phyloP scores from a whole-genome alignment of 1,140 invertebrate species.

The Centruroides vittatus region DNA sequence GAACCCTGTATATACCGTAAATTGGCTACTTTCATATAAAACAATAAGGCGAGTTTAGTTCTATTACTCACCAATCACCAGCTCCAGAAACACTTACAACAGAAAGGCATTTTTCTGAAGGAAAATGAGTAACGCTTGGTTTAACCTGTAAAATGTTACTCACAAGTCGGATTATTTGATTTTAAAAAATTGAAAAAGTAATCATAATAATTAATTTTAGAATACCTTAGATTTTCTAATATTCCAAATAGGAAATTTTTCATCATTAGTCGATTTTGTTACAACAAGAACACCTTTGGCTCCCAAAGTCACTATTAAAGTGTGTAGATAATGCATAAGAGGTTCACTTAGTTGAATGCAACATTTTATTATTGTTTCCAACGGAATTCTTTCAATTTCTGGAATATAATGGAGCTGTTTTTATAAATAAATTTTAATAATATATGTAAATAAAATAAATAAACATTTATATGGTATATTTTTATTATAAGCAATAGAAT shows the following conservation, averaged over 20 bases:
- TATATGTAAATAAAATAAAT: too few relatives aligned
- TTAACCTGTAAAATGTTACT: not conserved
- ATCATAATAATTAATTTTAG: not conserved
- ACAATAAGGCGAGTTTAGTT: too few relatives aligned
- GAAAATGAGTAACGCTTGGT: constrained; percentile 2
- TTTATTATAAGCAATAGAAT: too few relatives aligned
- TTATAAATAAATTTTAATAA: too few relatives aligned
- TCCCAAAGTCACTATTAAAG: constrained; percentile 13
- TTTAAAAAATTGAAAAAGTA: not conserved
- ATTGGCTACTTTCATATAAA: too few relatives aligned
- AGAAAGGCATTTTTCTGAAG: constrained; percentile 17
- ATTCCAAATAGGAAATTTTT: not conserved
- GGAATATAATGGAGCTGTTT: too few relatives aligned
- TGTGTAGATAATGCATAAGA: not conserved
- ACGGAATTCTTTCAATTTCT: too few relatives aligned
- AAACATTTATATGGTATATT: too few relatives aligned
- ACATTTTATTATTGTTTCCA: too few relatives aligned
- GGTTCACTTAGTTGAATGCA: too few relatives aligned
- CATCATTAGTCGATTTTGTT: not conserved
- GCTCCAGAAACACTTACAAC: constrained; percentile 41
- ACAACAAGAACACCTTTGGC: constrained; percentile 35
- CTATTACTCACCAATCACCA: constrained; percentile 31
- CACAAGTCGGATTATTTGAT: not conserved
- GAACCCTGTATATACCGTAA: too few relatives aligned
- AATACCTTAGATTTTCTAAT: not conserved